phyloP scores from a whole-genome alignment of 2,888 invertebrate genomes.

The Erebia palarica region DNA sequence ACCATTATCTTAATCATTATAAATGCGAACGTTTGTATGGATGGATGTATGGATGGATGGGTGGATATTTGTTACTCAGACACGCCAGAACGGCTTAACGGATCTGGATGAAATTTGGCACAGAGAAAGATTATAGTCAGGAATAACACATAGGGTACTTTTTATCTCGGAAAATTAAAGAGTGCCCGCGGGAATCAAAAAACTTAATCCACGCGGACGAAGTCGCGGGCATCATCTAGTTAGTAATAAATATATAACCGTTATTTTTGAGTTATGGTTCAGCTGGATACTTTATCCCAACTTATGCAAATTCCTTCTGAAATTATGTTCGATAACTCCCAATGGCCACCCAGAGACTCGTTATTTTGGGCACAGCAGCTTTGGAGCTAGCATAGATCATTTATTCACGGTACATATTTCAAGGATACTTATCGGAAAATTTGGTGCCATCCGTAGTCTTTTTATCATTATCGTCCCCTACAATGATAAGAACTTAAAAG shows the following conservation, averaged over 20 bases:
- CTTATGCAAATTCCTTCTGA: conserved; percentile 29
- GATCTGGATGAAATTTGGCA: no score
- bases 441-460: not conserved
- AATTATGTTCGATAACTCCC: conserved; percentile 28
- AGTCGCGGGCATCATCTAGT: no score
- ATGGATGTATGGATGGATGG: no score
- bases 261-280: not conserved
- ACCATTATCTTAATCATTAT: no score
- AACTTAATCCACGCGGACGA: no score
- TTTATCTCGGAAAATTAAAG: no score
- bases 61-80: no score
- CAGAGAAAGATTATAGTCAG: no score
- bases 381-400: conserved; percentile 31
- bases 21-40: no score
- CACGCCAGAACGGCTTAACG: no score
- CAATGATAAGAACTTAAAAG: not conserved
- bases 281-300: conserved; percentile 20
- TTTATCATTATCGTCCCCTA: not conserved
- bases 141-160: no score
- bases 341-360: conserved; percentile 33
- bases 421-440: conserved; percentile 9
- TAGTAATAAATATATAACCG: not conserved
- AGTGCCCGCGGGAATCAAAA: no score
- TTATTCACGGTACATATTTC: conserved; percentile 30
- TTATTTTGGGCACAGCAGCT: conserved; percentile 33